A percentile compares a stretch with the other conserved stretches of the same genome.
phyloP scores from a whole-genome alignment of 2,888 invertebrate genomes.

The Mellilla xanthometata region DNA sequence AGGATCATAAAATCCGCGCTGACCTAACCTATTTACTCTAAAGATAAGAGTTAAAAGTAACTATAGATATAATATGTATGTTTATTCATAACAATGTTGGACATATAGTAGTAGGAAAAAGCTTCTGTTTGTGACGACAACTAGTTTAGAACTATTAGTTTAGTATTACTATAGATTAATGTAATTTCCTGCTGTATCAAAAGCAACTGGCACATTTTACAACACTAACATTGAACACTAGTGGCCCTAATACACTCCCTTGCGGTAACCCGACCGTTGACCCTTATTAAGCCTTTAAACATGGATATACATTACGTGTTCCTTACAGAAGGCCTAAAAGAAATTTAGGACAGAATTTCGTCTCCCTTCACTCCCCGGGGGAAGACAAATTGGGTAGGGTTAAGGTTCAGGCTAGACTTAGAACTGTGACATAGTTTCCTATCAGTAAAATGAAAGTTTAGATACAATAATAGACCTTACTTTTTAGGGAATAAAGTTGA shows the following conservation, averaged over 20 bases:
- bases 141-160: too few species aligned
- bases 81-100: too few species aligned
- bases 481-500: neutral
- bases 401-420: constrained; percentile 4
- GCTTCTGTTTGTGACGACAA: too few species aligned
- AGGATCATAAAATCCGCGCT: too few species aligned
- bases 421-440: constrained; percentile 7
- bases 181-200: too few species aligned
- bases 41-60: too few species aligned
- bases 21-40: too few species aligned
- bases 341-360: constrained; percentile 10
- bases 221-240: neutral
- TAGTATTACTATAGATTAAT: too few species aligned
- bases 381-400: constrained; percentile 5
- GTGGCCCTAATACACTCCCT: constrained; percentile 2
- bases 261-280: constrained; percentile 3
- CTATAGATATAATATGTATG: too few species aligned
- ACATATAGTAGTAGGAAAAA: too few species aligned
- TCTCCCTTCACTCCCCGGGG: constrained; percentile 5
- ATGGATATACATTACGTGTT: constrained; percentile 10
- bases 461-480: neutral
- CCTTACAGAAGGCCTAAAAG: constrained; percentile 6
- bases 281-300: constrained; percentile 5
- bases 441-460: constrained; percentile 1
- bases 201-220: neutral